phyloP scores from a whole-genome alignment of 2,113 vertebrate genomes.

The Phyllostomus hastatus region DNA sequence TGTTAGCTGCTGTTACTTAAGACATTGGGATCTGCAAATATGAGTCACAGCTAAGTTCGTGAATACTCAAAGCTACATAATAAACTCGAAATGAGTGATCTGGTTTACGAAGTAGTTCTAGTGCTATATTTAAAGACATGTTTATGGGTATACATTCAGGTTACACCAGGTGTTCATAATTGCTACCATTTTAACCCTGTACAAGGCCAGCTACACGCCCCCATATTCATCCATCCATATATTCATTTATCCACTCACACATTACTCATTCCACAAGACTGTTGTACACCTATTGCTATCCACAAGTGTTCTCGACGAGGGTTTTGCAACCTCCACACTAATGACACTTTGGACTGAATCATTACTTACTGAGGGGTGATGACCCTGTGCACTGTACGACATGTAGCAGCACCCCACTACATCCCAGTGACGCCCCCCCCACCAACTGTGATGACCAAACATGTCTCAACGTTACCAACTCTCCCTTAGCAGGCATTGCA shows the following conservation, averaged over 20 bases:
- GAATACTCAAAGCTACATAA: background rate
- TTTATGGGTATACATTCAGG: background rate
- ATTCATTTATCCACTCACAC: too few relatives aligned
- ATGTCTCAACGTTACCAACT: background rate
- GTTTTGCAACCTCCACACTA: background rate
- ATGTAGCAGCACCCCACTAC: background rate
- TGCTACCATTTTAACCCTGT: background rate
- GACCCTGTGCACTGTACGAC: accelerated
- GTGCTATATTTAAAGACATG: background rate
- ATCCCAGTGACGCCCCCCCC: too few relatives aligned
- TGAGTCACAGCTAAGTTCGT: background rate
- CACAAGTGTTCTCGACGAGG: background rate
- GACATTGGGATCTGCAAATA: background rate
- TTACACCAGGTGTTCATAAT: background rate
- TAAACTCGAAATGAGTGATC: background rate
- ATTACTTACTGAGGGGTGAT: too few relatives aligned
- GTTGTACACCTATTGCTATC: background rate
- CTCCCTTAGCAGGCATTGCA: background rate
- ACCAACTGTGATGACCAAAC: background rate
- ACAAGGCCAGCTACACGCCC: background rate
- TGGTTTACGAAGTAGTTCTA: background rate
- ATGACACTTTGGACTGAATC: background rate
- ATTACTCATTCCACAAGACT: background rate
- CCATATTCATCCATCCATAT: background rate
- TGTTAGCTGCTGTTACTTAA: background rate